These are phyloP conservation scores for Torymus tubicola DNA, from an alignment of 2,888 invertebrate genomes.

Conservation along the genomic window DNA sequence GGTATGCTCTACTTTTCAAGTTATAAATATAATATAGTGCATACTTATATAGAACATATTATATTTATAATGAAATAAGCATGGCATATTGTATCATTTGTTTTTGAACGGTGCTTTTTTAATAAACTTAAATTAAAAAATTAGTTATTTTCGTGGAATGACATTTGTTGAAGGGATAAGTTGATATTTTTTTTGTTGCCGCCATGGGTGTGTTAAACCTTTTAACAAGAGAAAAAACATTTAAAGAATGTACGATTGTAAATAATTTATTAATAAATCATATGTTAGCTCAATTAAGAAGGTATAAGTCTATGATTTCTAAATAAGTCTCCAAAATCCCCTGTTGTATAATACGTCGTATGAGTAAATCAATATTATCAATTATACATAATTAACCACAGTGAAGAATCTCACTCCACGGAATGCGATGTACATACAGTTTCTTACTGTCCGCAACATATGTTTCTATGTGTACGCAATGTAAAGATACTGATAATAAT, in stretches of 20 bases:
- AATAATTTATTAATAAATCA: conserved; percentile 73
- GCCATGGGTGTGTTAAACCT: conserved; percentile 15
- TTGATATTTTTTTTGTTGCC: conserved; percentile 40
- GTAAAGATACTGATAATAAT: conserved; percentile 49
- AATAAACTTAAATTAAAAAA: too few relatives aligned
- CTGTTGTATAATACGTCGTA: conserved; percentile 59
- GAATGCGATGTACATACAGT: conserved; percentile 30
- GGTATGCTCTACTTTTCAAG: too few relatives aligned
- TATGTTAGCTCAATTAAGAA: conserved; percentile 62
- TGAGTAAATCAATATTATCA: conserved; percentile 68
- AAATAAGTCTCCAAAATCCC: conserved; percentile 57
- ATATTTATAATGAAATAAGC: too few relatives aligned
- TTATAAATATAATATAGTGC: too few relatives aligned
- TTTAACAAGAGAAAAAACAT: conserved; percentile 33
- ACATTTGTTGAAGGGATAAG: too few relatives aligned
- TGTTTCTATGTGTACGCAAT: conserved; percentile 22
- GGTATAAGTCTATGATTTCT: conserved; percentile 57
- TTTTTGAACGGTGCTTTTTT: too few relatives aligned
- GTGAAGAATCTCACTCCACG: conserved; percentile 6
- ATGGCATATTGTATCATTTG: too few relatives aligned
- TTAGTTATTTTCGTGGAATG: too few relatives aligned
- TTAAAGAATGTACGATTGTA: conserved; percentile 69
- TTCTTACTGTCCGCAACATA: conserved; percentile 35
- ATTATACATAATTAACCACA: conserved; percentile 61
- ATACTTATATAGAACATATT: too few relatives aligned